A percentile compares a stretch with the other conserved stretches of the same genome.
Evolutionary conservation across 2,888 invertebrate genomes (phyloP).

Genomic region (Vandiemenella viatica): DNA sequence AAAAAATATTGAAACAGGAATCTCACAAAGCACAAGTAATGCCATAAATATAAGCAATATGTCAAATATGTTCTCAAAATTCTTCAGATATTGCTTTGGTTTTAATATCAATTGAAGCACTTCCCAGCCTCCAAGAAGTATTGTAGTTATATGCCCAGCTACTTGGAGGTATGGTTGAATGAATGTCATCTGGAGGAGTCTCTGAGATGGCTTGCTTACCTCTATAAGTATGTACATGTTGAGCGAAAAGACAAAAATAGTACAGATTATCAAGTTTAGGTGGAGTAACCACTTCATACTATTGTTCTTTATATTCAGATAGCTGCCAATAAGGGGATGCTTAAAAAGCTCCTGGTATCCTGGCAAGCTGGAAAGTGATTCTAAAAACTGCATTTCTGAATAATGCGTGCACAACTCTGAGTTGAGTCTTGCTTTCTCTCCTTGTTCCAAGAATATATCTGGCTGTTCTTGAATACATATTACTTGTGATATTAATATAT

Average conservation of each 20-base stretch:
- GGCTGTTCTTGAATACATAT: no score
- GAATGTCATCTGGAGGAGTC: background rate
- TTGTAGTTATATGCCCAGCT: no score
- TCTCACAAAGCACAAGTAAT: background rate
- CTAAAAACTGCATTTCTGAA: slow-evolving; percentile 1
- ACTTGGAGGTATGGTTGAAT: background rate
- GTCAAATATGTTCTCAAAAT: slow-evolving; percentile 1
- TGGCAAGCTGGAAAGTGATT: background rate
- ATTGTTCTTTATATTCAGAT: background rate
- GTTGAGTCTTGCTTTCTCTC: no score
- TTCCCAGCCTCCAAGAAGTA: background rate
- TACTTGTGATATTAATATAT: background rate
- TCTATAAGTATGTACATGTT: slow-evolving; percentile 1
- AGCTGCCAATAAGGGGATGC: slow-evolving; percentile 3
- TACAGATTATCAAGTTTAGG: background rate
- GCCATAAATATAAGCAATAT: background rate
- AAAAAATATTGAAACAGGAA: background rate
- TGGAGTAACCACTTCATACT: background rate
- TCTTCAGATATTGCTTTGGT: background rate
- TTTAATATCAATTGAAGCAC: background rate
- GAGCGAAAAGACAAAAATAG: background rate
- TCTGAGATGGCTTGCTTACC: background rate
- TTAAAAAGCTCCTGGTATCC: background rate
- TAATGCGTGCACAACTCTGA: background rate
- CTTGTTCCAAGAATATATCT: no score